These are phyloP conservation scores for Tetropium fuscum DNA, from an alignment of 2,888 invertebrate genomes.

Conservation along the genomic window DNA sequence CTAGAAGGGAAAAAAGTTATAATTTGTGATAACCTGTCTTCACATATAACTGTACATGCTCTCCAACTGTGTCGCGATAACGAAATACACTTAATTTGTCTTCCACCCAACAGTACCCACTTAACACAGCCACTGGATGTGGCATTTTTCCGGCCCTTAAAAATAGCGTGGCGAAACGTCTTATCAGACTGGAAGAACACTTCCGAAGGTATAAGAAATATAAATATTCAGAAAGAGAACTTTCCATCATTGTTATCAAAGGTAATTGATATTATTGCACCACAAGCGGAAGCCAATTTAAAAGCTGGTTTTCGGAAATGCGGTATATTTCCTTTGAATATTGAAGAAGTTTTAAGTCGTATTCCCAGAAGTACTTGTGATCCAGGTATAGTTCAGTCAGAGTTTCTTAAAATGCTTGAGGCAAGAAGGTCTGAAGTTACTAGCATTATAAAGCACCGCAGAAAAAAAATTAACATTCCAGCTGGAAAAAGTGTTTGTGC, in stretches of 20 bases:
- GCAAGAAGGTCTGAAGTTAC: too few species aligned
- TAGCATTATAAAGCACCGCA: too few species aligned
- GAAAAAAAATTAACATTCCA: too few species aligned
- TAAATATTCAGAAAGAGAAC: conserved; percentile 17
- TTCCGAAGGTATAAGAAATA: conserved; percentile 19
- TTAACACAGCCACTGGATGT: conserved; percentile 17
- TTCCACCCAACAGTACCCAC: neutral
- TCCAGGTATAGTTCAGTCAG: too few species aligned
- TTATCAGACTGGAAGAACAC: conserved; percentile 17
- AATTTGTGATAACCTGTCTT: too few species aligned
- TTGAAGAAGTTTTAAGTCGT: too few species aligned
- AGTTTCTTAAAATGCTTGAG: too few species aligned
- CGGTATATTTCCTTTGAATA: too few species aligned
- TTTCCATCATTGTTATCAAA: conserved; percentile 14
- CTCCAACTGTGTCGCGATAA: conserved; percentile 6
- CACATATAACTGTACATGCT: conserved; percentile 5
- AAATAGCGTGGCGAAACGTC: conserved; percentile 17
- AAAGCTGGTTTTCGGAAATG: conserved; percentile 15
- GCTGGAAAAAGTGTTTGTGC: too few species aligned
- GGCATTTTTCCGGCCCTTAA: conserved; percentile 16
- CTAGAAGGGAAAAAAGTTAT: conserved; percentile 30
- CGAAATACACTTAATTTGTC: neutral
- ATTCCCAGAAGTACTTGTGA: too few species aligned
- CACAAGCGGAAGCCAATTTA: conserved; percentile 7
- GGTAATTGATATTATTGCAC: conserved; percentile 8